phyloP scores from a whole-genome alignment of 2,888 invertebrate genomes.

The Dryomyza anilis region DNA sequence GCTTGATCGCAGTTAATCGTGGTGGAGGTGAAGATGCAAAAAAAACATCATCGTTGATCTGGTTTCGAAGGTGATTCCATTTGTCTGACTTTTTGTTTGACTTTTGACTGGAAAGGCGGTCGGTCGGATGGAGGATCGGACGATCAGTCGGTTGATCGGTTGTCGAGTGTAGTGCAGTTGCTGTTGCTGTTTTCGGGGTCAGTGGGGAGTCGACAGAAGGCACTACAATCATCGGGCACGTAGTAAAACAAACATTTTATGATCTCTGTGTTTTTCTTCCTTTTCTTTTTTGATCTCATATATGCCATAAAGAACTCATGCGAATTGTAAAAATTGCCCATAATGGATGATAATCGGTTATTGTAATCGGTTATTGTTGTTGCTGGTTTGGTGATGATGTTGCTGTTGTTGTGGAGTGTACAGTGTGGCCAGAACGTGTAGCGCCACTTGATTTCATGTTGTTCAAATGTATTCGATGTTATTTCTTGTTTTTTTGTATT shows the following conservation, averaged over 20 bases:
- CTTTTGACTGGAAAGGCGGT: conserved; percentile 18
- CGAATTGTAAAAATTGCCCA: conserved; percentile 45
- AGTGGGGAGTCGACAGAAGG: neutral
- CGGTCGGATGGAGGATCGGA: too few relatives aligned
- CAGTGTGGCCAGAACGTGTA: conserved; percentile 35
- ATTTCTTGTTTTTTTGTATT: too few relatives aligned
- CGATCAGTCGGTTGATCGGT: too few relatives aligned
- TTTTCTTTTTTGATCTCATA: conserved; percentile 25
- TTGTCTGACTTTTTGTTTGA: conserved; percentile 4
- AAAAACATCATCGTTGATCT: too few relatives aligned
- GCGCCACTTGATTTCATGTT: conserved; percentile 48
- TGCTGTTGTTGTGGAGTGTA: conserved; percentile 1
- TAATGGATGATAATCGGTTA: conserved; percentile 59
- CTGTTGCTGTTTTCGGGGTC: neutral
- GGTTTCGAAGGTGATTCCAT: conserved; percentile 18
- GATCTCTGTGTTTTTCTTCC: too few relatives aligned
- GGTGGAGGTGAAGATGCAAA: neutral
- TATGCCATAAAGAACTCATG: neutral
- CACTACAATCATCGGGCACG: conserved; percentile 52
- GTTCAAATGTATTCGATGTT: too few relatives aligned
- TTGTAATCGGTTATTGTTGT: conserved; percentile 28
- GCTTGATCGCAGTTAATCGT: neutral
- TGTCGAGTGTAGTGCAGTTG: neutral
- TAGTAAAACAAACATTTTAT: conserved; percentile 61
- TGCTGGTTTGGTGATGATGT: conserved; percentile 8